Evolutionary conservation across 2,797 vertebrate species (phyloP).

Genomic region (Erethizon dorsatum): DNA sequence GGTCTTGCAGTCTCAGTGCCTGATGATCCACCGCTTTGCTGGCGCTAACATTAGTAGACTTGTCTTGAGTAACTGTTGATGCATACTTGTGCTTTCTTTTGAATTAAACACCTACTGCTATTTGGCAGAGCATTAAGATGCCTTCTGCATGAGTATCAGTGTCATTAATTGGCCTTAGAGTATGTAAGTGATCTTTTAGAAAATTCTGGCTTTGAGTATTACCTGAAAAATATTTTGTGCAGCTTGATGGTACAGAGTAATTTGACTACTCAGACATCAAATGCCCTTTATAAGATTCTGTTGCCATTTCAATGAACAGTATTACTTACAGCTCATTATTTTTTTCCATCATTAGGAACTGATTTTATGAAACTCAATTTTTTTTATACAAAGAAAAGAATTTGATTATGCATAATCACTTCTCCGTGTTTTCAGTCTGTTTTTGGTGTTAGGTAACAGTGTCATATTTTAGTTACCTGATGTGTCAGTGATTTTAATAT

Average conservation of each 20-base stretch:
- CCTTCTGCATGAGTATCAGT: constrained; percentile 1
- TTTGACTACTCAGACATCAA: constrained; percentile 50
- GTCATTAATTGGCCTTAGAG: constrained; percentile 5
- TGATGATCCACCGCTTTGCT: background rate
- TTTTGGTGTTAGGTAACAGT: constrained; percentile 66
- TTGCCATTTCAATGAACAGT: constrained; percentile 53
- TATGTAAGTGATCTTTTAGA: constrained; percentile 51
- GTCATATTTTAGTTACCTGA: constrained; percentile 68
- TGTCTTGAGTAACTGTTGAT: background rate
- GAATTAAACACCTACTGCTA: background rate
- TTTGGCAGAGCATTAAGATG: background rate
- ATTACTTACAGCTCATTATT: constrained; percentile 14
- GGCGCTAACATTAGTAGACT: background rate
- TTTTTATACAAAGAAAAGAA: constrained; percentile 50
- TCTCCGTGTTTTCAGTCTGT: constrained; percentile 33
- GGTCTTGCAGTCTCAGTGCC: background rate
- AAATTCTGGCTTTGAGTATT: constrained; percentile 59
- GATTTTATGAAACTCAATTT: constrained; percentile 39
- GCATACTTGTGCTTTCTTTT: background rate
- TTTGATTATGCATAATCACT: constrained; percentile 14
- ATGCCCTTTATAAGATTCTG: constrained; percentile 51
- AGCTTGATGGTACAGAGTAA: constrained; percentile 21
- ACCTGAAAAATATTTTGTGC: constrained; percentile 44
- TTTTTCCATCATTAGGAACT: background rate
- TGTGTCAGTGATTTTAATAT: constrained; percentile 71